Evolutionary conservation across 2,888 invertebrate genomes (phyloP).

Genomic region (Parnassius mnemosyne): DNA sequence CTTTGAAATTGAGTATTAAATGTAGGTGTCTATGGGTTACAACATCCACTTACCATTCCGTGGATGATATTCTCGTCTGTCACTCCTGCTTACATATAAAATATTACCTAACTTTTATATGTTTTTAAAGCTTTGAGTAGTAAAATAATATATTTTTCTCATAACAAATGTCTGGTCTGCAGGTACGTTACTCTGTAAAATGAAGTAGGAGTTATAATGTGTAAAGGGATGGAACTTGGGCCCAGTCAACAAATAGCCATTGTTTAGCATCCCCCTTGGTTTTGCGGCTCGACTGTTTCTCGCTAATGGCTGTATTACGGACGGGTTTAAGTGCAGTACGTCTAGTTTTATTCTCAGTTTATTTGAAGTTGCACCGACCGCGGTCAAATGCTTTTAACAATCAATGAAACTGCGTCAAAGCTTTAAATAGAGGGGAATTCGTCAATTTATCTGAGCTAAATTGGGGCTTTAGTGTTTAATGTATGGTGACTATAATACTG

Average conservation of each 20-base stretch:
- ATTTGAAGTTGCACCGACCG: conserved; percentile 21
- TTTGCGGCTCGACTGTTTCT: conserved; percentile 38
- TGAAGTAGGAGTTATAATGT: conserved; percentile 41
- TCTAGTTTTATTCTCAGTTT: conserved; percentile 27
- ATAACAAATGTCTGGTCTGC: conserved; percentile 10
- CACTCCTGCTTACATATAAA: no score
- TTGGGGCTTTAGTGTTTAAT: not conserved
- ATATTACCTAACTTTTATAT: no score
- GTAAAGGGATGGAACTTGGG: conserved; percentile 43
- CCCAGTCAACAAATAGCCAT: conserved; percentile 39
- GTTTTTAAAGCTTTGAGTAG: no score
- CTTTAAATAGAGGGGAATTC: conserved; percentile 5
- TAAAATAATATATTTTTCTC: no score
- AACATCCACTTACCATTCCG: no score
- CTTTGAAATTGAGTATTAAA: no score
- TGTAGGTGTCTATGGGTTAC: no score
- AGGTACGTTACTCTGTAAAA: conserved; percentile 30
- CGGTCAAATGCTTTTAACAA: conserved; percentile 22
- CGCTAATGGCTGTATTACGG: conserved; percentile 37
- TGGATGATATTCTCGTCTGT: no score
- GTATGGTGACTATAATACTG: no score
- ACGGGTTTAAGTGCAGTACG: conserved; percentile 35
- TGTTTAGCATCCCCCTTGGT: conserved; percentile 36
- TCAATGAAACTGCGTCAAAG: conserved; percentile 21
- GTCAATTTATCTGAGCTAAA: conserved; percentile 18